A percentile compares a stretch with the other conserved stretches of the same genome.
These are phyloP conservation scores for Hipposideros larvatus DNA, from an alignment of 2,797 vertebrate species.

Conservation along the genomic window DNA sequence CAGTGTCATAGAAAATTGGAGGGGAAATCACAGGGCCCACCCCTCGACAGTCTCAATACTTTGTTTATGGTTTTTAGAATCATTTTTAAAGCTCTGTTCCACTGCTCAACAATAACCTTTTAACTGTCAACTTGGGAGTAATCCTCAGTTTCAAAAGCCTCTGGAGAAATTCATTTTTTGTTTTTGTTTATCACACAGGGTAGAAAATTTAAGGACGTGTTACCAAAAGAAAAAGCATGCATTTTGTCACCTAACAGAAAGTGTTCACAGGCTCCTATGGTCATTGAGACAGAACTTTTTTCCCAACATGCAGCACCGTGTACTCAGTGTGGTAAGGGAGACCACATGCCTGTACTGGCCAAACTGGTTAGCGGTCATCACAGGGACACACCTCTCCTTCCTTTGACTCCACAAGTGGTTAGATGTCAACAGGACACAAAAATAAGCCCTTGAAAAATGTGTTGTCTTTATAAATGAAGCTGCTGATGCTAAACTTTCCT, in stretches of 20 bases:
- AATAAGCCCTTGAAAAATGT: slow-evolving; percentile 75
- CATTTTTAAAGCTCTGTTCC: not conserved
- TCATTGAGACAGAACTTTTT: slow-evolving; percentile 64
- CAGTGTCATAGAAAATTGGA: not conserved
- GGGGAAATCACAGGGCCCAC: not conserved
- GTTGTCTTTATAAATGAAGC: too few species aligned
- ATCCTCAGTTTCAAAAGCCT: not conserved
- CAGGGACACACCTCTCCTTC: slow-evolving; percentile 64
- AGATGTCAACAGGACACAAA: slow-evolving; percentile 80
- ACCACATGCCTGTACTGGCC: slow-evolving; percentile 71
- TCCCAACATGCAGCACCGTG: slow-evolving; percentile 63
- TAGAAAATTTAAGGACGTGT: slow-evolving; percentile 23
- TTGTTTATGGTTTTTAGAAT: not conserved
- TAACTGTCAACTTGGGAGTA: not conserved
- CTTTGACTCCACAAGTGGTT: slow-evolving; percentile 80
- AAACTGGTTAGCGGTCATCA: slow-evolving; percentile 70
- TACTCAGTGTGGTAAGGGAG: slow-evolving; percentile 70
- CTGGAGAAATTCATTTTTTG: not conserved
- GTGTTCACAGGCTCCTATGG: slow-evolving; percentile 65
- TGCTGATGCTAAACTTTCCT: slow-evolving; percentile 75
- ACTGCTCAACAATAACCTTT: not conserved
- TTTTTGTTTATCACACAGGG: not conserved
- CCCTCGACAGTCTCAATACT: not conserved
- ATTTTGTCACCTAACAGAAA: slow-evolving; percentile 6
- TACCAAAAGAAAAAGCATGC: slow-evolving; percentile 16